These are phyloP conservation scores for Danio kyathit DNA, from an alignment of 2,797 vertebrate genomes.

Conservation along the genomic window DNA sequence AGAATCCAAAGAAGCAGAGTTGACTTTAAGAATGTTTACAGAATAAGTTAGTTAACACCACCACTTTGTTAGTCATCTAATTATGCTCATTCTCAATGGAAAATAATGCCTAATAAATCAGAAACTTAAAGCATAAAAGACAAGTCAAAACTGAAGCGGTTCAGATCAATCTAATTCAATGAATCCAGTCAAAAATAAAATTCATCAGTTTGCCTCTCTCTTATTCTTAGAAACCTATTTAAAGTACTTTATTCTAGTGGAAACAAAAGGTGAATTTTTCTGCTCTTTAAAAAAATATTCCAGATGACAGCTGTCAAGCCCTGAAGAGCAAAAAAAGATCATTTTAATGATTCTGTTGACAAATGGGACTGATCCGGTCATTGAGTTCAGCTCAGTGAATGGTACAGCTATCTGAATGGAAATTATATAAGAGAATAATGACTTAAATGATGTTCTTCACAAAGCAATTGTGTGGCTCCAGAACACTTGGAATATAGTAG, in stretches of 20 bases:
- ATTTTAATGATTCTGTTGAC: neutral
- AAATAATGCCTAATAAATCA: neutral
- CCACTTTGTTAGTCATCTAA: constrained; percentile 6
- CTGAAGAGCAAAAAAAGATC: neutral
- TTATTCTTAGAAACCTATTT: neutral
- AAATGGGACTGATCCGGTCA: neutral
- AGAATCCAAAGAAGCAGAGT: neutral
- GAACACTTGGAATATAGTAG: neutral
- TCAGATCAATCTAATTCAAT: neutral
- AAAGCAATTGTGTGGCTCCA: neutral
- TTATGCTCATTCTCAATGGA: neutral
- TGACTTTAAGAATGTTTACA: neutral
- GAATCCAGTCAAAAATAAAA: neutral
- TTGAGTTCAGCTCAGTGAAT: neutral
- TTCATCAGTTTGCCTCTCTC: neutral
- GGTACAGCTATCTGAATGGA: neutral
- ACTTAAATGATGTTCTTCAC: neutral
- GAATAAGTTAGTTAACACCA: neutral
- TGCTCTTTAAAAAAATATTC: neutral
- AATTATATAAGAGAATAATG: neutral
- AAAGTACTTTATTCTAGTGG: neutral
- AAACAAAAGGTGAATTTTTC: neutral
- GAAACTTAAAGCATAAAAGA: neutral
- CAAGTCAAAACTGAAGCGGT: neutral
- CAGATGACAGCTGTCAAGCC: neutral